These are phyloP conservation scores for Tiliacea citrago DNA, from an alignment of 2,888 invertebrate species.

Conservation along the genomic window DNA sequence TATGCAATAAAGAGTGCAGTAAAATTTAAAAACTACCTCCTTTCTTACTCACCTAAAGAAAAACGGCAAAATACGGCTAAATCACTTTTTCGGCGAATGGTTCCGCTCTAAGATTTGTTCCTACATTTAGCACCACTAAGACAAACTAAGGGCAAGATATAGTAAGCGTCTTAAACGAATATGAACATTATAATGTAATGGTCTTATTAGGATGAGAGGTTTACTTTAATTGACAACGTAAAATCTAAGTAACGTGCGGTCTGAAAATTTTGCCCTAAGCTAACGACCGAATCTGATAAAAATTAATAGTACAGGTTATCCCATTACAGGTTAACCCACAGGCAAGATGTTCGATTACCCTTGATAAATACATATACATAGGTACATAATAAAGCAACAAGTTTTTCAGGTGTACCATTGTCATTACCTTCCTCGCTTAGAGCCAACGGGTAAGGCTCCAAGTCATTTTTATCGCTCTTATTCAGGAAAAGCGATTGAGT, in stretches of 20 bases:
- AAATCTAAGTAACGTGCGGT: background rate
- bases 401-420: constrained; percentile 46
- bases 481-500: constrained; percentile 89
- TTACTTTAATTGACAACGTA: background rate
- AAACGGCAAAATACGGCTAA: constrained; percentile 1
- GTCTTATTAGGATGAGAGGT: background rate
- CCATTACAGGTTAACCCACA: background rate
- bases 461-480: constrained; percentile 90
- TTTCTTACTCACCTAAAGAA: background rate
- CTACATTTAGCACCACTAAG: background rate
- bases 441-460: constrained; percentile 89
- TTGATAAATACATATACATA: constrained; percentile 26
- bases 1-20: background rate
- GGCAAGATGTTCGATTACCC: constrained; percentile 2
- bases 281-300: background rate
- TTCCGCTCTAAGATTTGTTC: background rate
- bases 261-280: background rate
- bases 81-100: background rate
- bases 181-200: too few relatives aligned
- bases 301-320: background rate
- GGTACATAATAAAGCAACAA: constrained; percentile 56
- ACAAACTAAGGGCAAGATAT: background rate
- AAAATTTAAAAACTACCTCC: background rate
- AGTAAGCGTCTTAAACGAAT: too few relatives aligned
- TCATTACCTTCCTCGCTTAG: constrained; percentile 88